Evolutionary conservation across 2,113 vertebrate species (phyloP), one percentile per base, ranked within the genome.

Genomic region (Nesoenas mayeri): DNA sequence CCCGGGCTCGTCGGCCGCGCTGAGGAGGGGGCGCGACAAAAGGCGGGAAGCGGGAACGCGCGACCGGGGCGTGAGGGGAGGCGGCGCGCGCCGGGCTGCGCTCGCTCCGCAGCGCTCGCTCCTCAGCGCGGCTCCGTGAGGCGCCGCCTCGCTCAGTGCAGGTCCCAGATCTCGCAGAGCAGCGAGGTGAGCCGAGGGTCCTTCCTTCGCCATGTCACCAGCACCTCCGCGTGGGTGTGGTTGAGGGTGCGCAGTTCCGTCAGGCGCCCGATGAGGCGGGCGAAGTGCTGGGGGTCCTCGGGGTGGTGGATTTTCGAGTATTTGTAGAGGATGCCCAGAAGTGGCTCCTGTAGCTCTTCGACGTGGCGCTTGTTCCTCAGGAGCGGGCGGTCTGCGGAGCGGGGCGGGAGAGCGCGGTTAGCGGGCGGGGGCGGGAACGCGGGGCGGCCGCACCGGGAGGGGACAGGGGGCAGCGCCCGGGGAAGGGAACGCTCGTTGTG

Each of bases 281-380:
- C 99, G 66, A 99, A 99, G 62, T 98, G 98, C 75, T 98, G 98
- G 0, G 98, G 98, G 47, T 98, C 98, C 65, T 97, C 97, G 11
- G 97, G 97, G 62, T 98, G 98, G 11, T 96, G 96, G 47, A 98
- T 97, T 92, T 98, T 98, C 8, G 97, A 98, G 78, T 98, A 97
- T 87, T 98, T 98, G 88, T 99, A 99, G 88, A 99, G 97, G 93
- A 99, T 98, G 88, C 98, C 98, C 92, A 99, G 97, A 84, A 99
- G 96, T 73, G 98, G 98, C 96, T 99, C 99, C 97, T 99, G 99
- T 91, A 99, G 97, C 95, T 98, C 98, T 83, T 99, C 99, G 24
- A 99, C 98, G 15, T 98, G 98, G 64, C 97, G 96, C 73, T 98
- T 98, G 47, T 98, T 98, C 93, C 97, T 98, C 94, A 99, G 97